Percentiles rank a stretch among this genome's conserved stretches.
Conservation (phyloP, 2,888 invertebrate species). For the Augochlorella aurata region DNA sequence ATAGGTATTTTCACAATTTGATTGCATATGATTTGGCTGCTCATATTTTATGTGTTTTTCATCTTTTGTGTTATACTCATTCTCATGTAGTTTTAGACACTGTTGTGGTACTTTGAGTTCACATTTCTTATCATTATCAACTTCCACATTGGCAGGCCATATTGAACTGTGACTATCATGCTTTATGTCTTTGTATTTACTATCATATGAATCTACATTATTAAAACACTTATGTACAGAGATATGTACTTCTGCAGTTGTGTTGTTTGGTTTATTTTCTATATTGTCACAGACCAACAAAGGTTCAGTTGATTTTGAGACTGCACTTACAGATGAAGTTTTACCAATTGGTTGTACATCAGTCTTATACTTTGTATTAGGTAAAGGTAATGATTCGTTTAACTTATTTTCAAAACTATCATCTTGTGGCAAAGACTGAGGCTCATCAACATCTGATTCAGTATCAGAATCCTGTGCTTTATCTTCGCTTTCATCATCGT, state of each 20-base stretch:
- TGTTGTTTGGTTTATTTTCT: slow-evolving; percentile 2
- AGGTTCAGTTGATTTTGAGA: slow-evolving; percentile 4
- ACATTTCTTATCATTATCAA: background rate
- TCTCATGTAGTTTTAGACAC: background rate
- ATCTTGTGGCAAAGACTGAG: slow-evolving; percentile 46
- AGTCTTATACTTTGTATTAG: background rate
- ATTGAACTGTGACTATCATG: background rate
- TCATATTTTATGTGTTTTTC: slow-evolving; percentile 16
- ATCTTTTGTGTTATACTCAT: background rate
- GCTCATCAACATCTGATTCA: slow-evolving; percentile 68
- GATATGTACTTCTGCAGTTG: background rate
- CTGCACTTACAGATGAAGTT: background rate
- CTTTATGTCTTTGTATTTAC: background rate
- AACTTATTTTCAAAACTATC: slow-evolving; percentile 31
- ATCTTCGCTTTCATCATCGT: slow-evolving; percentile 73
- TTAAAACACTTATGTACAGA: background rate
- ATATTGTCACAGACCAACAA: background rate
- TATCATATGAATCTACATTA: background rate
- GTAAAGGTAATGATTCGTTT: slow-evolving; percentile 7
- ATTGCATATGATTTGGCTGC: slow-evolving; percentile 21
- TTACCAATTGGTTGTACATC: background rate
- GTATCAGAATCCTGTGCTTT: slow-evolving; percentile 55
- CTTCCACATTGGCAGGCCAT: background rate
- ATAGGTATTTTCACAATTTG: background rate
- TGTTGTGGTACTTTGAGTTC: background rate